Evolutionary conservation across 2,797 vertebrate genomes (phyloP).

Genomic region (Thunnus albacares): DNA sequence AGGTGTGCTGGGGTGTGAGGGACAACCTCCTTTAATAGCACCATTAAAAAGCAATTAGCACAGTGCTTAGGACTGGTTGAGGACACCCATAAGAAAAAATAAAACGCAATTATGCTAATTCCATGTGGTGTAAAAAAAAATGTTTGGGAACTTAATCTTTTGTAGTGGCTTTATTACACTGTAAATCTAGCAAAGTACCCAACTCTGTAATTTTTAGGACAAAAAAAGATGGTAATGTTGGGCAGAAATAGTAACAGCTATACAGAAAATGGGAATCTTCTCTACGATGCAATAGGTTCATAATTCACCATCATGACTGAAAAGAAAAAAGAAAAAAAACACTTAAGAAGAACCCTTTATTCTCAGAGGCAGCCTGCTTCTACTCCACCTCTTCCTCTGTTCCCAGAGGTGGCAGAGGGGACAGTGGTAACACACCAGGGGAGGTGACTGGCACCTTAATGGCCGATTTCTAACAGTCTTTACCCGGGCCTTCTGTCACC

Average conservation of each 20-base stretch:
- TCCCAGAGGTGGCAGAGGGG: constrained; percentile 44
- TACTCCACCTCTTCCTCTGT: constrained; percentile 42
- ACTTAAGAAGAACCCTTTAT: constrained; percentile 28
- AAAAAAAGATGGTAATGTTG: neutral
- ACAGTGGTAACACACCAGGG: constrained; percentile 54
- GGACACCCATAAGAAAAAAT: constrained; percentile 58
- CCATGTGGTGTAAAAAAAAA: constrained; percentile 36
- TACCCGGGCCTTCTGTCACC: constrained; percentile 75
- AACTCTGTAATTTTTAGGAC: neutral
- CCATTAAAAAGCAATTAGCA: constrained; percentile 88
- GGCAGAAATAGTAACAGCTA: neutral
- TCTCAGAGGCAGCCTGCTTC: constrained; percentile 37
- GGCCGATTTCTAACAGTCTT: constrained; percentile 59
- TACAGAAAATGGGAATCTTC: neutral
- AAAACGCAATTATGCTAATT: constrained; percentile 46
- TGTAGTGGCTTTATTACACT: neutral
- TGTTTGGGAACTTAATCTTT: constrained; percentile 28
- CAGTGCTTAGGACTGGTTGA: constrained; percentile 72
- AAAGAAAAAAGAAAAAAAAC: neutral
- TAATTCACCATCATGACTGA: neutral
- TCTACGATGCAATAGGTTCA: neutral
- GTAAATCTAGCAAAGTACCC: constrained; percentile 2
- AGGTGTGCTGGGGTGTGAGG: constrained; percentile 80
- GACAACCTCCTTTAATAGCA: constrained; percentile 83
- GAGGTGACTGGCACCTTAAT: constrained; percentile 69